phyloP scores from a whole-genome alignment of 2,113 vertebrate genomes.

The Proterorhinus semilunaris region DNA sequence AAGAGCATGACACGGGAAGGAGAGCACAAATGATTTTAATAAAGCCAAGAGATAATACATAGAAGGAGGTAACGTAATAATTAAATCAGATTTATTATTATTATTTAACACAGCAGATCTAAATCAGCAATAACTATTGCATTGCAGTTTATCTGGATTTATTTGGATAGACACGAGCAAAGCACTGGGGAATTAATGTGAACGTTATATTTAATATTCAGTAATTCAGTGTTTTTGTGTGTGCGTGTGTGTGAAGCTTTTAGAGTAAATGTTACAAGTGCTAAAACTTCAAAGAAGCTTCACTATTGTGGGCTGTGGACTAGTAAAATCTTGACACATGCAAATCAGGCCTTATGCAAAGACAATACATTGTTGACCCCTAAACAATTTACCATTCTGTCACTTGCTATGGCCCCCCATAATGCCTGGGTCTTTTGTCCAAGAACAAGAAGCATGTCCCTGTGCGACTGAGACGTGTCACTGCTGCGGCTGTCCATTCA shows the following conservation, averaged over 20 bases:
- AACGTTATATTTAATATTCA: background rate
- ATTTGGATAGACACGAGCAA: background rate
- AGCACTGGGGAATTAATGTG: too few relatives aligned
- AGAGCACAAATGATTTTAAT: slow-evolving; percentile 51
- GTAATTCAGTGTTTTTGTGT: background rate
- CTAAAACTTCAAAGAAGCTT: slow-evolving; percentile 8
- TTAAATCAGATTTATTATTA: slow-evolving; percentile 4
- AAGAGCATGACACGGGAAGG: slow-evolving; percentile 37
- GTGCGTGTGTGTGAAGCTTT: background rate
- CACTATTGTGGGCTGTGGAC: slow-evolving; percentile 22
- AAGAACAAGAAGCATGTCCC: slow-evolving; percentile 73
- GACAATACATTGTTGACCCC: slow-evolving; percentile 78
- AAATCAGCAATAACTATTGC: background rate
- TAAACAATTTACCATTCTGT: slow-evolving; percentile 84
- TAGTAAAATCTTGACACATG: slow-evolving; percentile 38
- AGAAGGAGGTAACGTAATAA: slow-evolving; percentile 35
- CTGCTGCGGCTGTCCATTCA: slow-evolving; percentile 85
- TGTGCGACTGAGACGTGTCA: slow-evolving; percentile 79
- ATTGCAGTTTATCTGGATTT: background rate
- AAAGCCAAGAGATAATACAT: slow-evolving; percentile 24
- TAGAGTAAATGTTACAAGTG: background rate
- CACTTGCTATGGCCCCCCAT: slow-evolving; percentile 73
- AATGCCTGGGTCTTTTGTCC: slow-evolving; percentile 80
- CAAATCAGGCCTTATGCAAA: slow-evolving; percentile 63
- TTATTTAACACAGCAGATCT: background rate